phyloP scores from a whole-genome alignment of 2,888 invertebrate genomes.

The Eilema sororculum region DNA sequence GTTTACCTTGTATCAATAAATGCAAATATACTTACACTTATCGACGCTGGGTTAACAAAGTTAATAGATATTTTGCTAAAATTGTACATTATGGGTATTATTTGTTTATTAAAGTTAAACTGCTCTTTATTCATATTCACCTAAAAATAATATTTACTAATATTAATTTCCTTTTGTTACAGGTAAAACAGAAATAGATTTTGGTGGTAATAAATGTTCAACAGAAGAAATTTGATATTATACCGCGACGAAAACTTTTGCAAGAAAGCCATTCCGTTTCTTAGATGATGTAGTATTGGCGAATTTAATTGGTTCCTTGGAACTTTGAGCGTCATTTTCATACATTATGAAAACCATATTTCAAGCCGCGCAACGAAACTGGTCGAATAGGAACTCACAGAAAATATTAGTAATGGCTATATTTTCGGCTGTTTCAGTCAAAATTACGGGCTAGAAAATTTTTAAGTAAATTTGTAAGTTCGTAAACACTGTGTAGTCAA shows the following conservation, averaged over 20 bases:
- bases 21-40: background rate
- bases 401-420: background rate
- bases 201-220: slow-evolving; percentile 4
- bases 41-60: background rate
- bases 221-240: slow-evolving; percentile 16
- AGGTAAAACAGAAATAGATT: slow-evolving; percentile 36
- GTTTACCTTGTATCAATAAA: background rate
- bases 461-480: background rate
- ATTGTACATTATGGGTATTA: too few species aligned
- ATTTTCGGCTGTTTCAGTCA: background rate
- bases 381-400: background rate
- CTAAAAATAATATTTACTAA: background rate
- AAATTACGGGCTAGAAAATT: background rate
- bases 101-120: too few species aligned
- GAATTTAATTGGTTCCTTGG: slow-evolving; percentile 4
- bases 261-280: background rate
- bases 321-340: background rate
- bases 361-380: background rate
- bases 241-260: background rate
- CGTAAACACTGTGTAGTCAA: background rate
- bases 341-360: background rate
- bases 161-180: slow-evolving; percentile 44
- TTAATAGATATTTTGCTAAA: background rate
- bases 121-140: background rate
- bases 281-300: slow-evolving; percentile 3